These are phyloP conservation scores for Dreissena rostriformis DNA, from an alignment of 1,140 invertebrate genomes.

Conservation along the genomic window DNA sequence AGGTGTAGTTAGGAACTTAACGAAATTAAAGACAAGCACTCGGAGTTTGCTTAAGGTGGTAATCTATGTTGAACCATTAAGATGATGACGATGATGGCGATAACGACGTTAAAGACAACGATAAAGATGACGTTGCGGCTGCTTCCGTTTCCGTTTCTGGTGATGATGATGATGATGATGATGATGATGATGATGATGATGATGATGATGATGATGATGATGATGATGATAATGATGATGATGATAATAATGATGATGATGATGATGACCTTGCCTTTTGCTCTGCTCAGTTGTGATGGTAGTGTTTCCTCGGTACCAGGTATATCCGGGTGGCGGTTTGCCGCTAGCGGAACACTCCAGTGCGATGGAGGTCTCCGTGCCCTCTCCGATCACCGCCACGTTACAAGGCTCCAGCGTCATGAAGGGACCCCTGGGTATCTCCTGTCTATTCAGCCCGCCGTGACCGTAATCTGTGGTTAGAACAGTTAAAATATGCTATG, in stretches of 20 bases:
- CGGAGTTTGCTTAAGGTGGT: too few species aligned
- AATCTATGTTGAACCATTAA: too few species aligned
- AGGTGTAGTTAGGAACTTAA: too few species aligned
- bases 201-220: constrained; percentile 37
- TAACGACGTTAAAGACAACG: too few species aligned
- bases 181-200: constrained; percentile 18
- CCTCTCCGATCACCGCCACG: constrained; percentile 46
- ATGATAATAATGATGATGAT: constrained; percentile 13
- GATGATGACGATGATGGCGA: too few species aligned
- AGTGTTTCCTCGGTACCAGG: constrained; percentile 87
- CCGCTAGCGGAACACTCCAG: constrained; percentile 91
- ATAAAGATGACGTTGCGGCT: too few species aligned
- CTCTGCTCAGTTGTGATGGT: neutral
- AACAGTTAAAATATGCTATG: constrained; percentile 11
- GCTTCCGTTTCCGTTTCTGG: too few species aligned
- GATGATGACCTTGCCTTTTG: neutral
- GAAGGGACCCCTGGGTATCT: constrained; percentile 56
- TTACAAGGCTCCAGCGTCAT: constrained; percentile 52
- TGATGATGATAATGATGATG: constrained; percentile 24
- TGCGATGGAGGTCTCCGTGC: constrained; percentile 51
- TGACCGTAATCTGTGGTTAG: constrained; percentile 61
- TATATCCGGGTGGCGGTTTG: constrained; percentile 94
- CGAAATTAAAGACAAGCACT: too few species aligned
- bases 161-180: neutral
- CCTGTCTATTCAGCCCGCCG: constrained; percentile 31